These are phyloP conservation scores for Saccostrea echinata DNA, from an alignment of 1,140 invertebrate species.

Conservation along the genomic window DNA sequence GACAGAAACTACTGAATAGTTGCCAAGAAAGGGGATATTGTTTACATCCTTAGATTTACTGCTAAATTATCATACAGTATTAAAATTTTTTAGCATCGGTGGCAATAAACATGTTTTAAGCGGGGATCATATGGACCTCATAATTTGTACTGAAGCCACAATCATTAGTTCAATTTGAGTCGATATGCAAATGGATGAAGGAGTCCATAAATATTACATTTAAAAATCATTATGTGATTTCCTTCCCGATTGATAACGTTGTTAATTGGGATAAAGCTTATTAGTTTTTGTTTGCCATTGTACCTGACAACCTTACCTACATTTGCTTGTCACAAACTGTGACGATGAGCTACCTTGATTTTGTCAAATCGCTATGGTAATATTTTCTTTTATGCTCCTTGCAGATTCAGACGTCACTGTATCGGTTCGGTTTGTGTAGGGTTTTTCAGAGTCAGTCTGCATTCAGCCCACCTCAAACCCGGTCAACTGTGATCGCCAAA, in stretches of 20 bases:
- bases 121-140: neutral
- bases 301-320: neutral
- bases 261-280: neutral
- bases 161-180: neutral
- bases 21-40: conserved; percentile 10
- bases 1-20: neutral
- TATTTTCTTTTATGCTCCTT: neutral
- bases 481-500: neutral
- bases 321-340: neutral
- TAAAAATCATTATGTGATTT: neutral
- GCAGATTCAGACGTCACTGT: neutral
- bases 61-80: neutral
- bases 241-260: neutral
- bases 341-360: conserved; percentile 5
- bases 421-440: neutral
- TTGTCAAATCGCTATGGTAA: conserved; percentile 8
- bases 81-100: neutral
- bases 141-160: neutral
- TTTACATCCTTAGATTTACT: neutral
- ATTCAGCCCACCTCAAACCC: neutral
- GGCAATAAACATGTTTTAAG: neutral
- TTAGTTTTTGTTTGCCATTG: neutral
- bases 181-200: neutral
- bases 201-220: too few relatives aligned
- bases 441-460: neutral